Evolutionary conservation across 1,140 invertebrate genomes (phyloP).

Genomic region (Dufourea novaeangliae): DNA sequence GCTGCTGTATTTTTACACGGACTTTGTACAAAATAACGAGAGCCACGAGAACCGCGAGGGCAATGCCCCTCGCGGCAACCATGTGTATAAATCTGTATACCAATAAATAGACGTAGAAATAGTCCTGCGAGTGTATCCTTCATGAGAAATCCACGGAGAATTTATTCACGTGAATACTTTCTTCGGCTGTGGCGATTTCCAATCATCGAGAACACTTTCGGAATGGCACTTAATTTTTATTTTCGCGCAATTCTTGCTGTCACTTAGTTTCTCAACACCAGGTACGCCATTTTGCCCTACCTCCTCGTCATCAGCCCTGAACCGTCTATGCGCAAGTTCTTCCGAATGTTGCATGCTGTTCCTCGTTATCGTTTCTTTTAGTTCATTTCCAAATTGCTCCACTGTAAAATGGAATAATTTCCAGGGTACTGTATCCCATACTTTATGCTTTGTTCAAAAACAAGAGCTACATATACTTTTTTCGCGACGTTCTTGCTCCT

Average conservation of each 20-base stretch:
- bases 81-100: constrained; percentile 78
- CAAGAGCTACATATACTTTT: not conserved
- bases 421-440: not conserved
- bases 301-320: too few species aligned
- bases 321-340: not conserved
- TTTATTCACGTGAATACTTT: too few species aligned
- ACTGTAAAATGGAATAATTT: constrained; percentile 5
- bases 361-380: constrained; percentile 6
- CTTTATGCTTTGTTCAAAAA: too few species aligned
- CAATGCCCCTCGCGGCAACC: constrained; percentile 70
- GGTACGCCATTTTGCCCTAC: not conserved
- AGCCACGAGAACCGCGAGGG: constrained; percentile 53
- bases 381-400: constrained; percentile 8
- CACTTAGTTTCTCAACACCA: not conserved
- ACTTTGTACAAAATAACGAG: constrained; percentile 79
- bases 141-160: not conserved
- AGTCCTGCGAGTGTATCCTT: not conserved
- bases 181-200: not conserved
- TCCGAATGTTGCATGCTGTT: not conserved
- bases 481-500: not conserved
- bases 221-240: not conserved
- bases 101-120: constrained; percentile 68
- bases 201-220: not conserved
- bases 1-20: constrained; percentile 82
- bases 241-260: not conserved